These are phyloP conservation scores for Harpagoxenus sublaevis DNA, from an alignment of 2,888 invertebrate genomes.

Conservation along the genomic window DNA sequence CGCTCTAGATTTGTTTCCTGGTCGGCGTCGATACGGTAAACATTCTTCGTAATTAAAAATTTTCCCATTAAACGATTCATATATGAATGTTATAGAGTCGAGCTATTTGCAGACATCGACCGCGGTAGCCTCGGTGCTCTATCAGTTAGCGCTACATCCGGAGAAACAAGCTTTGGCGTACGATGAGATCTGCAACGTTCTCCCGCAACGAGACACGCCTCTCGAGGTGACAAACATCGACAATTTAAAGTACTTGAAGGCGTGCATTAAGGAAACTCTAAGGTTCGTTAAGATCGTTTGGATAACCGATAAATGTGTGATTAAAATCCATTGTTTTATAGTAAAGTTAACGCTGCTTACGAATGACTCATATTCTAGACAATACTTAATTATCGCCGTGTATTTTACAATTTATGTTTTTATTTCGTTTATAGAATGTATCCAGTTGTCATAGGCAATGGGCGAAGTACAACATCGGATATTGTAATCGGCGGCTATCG, in stretches of 20 bases:
- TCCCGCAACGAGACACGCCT: slow-evolving; percentile 86
- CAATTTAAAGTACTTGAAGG: slow-evolving; percentile 90
- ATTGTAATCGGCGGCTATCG: slow-evolving; percentile 91
- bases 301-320: neutral
- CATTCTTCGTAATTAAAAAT: slow-evolving; percentile 21
- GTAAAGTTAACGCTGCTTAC: neutral
- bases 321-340: slow-evolving; percentile 13
- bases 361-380: neutral
- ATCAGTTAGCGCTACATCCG: slow-evolving; percentile 90
- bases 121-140: slow-evolving; percentile 91
- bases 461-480: slow-evolving; percentile 90
- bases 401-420: neutral
- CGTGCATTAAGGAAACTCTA: slow-evolving; percentile 92
- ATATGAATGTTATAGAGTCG: neutral
- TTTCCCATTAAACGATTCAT: neutral
- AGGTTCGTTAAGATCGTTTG: slow-evolving; percentile 86
- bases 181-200: slow-evolving; percentile 87
- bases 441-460: slow-evolving; percentile 92
- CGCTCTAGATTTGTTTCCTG: slow-evolving; percentile 92
- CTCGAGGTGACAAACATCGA: slow-evolving; percentile 88
- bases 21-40: slow-evolving; percentile 93
- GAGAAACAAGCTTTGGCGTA: slow-evolving; percentile 89
- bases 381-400: neutral
- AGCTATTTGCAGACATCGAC: slow-evolving; percentile 90
- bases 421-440: slow-evolving; percentile 89